phyloP scores from a whole-genome alignment of 1,140 invertebrate genomes.

The Penaeus indicus region DNA sequence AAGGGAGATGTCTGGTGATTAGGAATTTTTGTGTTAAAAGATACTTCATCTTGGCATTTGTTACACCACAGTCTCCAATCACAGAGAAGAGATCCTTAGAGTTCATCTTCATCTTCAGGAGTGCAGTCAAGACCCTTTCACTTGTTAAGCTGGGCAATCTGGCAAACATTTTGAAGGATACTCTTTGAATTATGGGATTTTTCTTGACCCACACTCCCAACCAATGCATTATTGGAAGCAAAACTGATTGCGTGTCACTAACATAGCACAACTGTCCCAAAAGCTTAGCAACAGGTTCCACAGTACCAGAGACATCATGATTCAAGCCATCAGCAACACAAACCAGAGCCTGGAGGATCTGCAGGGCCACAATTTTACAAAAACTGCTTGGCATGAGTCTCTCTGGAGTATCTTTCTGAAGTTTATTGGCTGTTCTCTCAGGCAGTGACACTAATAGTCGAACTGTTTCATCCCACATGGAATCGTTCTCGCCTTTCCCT shows the following conservation, averaged over 20 bases:
- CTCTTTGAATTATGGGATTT: constrained; percentile 46
- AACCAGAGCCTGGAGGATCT: constrained; percentile 68
- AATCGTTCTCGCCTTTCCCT: constrained; percentile 29
- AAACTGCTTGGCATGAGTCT: constrained; percentile 44
- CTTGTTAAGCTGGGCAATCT: constrained; percentile 39
- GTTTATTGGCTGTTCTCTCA: constrained; percentile 68
- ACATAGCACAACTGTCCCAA: constrained; percentile 62
- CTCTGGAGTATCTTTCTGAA: constrained; percentile 63
- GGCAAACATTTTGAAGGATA: constrained; percentile 47
- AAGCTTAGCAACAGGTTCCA: constrained; percentile 65
- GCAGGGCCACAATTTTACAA: constrained; percentile 54
- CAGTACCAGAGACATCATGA: constrained; percentile 60
- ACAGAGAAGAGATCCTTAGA: constrained; percentile 34
- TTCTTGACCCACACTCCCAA: constrained; percentile 33
- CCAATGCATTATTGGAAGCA: constrained; percentile 58
- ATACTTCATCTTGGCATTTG: constrained; percentile 23
- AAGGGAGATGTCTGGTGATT: constrained; percentile 20
- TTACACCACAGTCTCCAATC: constrained; percentile 44
- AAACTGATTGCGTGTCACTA: constrained; percentile 56
- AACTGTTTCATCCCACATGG: constrained; percentile 67
- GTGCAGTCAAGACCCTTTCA: constrained; percentile 43
- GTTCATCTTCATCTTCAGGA: constrained; percentile 38
- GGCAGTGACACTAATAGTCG: constrained; percentile 66
- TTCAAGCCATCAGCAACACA: constrained; percentile 68
- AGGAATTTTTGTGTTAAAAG: constrained; percentile 48